Percentiles rank a stretch among this genome's conserved stretches.
These are phyloP conservation scores for Limnephilus rhombicus DNA, from an alignment of 2,888 invertebrate species.

Conservation along the genomic window DNA sequence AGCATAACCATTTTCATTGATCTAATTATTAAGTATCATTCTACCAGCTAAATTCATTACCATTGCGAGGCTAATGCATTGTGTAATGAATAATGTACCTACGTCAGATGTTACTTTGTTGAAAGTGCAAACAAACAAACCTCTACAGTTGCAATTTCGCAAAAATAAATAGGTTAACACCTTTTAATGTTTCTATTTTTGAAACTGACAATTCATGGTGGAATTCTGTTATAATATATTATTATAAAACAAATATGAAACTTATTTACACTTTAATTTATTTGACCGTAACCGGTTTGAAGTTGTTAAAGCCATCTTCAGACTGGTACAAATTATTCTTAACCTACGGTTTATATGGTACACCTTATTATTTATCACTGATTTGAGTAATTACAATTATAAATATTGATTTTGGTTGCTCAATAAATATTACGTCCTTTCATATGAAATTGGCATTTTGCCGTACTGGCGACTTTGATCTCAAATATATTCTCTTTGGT, in stretches of 20 bases:
- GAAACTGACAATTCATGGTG: too few species aligned
- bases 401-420: not conserved
- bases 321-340: too few species aligned
- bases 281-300: too few species aligned
- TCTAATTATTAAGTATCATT: constrained; percentile 31
- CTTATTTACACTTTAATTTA: too few species aligned
- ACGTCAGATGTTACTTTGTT: not conserved
- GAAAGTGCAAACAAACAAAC: not conserved
- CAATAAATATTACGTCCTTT: too few species aligned
- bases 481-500: too few species aligned
- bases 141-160: not conserved
- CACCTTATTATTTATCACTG: not conserved
- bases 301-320: too few species aligned
- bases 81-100: not conserved
- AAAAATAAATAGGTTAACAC: not conserved
- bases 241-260: too few species aligned
- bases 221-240: too few species aligned
- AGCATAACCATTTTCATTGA: constrained; percentile 39
- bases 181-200: not conserved
- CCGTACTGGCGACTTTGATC: too few species aligned
- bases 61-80: constrained; percentile 9
- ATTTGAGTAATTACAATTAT: not conserved
- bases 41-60: not conserved
- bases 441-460: too few species aligned
- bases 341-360: too few species aligned